These are phyloP conservation scores for Vulpes lagopus DNA, from an alignment of 2,113 vertebrate genomes.

Conservation along the genomic window DNA sequence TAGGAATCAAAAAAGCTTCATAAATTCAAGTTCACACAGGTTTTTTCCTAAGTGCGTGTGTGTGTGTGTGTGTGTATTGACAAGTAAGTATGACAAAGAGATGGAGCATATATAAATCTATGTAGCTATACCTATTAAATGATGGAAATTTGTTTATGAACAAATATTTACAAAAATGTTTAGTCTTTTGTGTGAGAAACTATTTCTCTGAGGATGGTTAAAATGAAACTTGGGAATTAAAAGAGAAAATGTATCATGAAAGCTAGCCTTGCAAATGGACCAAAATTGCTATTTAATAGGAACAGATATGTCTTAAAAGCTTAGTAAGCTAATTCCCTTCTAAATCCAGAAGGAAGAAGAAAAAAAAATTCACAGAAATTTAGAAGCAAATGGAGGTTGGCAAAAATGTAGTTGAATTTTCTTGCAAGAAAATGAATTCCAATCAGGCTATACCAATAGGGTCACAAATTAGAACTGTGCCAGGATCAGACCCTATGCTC, in stretches of 20 bases:
- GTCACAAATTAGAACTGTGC: not conserved
- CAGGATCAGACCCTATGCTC: not conserved
- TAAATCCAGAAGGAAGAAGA: not conserved
- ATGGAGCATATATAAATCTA: not conserved
- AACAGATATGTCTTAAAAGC: not conserved
- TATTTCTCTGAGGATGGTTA: not conserved
- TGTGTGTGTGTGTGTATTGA: not conserved
- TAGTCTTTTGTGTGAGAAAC: not conserved
- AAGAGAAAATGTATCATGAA: not conserved
- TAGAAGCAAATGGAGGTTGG: not conserved
- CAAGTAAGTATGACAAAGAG: not conserved
- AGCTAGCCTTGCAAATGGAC: not conserved
- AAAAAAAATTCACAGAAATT: not conserved
- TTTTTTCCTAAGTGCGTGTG: not conserved
- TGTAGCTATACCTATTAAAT: not conserved
- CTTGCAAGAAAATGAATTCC: not conserved
- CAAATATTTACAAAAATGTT: not conserved
- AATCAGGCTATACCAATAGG: not conserved
- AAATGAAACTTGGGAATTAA: not conserved
- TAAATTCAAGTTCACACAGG: slow-evolving; percentile 17
- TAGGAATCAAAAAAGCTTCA: slow-evolving; percentile 11
- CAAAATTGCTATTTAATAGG: not conserved
- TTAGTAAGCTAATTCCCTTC: not conserved
- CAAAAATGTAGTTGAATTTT: not conserved
- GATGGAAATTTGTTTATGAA: not conserved